These are phyloP conservation scores for Meandrusa payeni DNA, from an alignment of 2,888 invertebrate genomes.

Conservation along the genomic window DNA sequence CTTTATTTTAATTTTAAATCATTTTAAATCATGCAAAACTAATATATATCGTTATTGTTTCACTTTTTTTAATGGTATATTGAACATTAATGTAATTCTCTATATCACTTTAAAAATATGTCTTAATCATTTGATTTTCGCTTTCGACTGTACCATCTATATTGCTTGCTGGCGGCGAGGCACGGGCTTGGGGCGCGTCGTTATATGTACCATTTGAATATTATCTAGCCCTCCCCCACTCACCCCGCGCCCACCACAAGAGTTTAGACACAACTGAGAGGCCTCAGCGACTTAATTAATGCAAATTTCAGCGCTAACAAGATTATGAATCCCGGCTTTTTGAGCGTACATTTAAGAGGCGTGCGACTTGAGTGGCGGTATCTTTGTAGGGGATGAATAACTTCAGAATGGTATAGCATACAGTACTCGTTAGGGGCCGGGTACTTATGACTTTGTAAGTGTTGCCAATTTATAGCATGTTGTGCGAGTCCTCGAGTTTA, in stretches of 20 bases:
- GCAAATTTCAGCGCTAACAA: conserved; percentile 81
- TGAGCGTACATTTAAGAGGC: conserved; percentile 59
- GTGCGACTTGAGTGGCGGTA: conserved; percentile 53
- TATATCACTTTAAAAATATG: too few relatives aligned
- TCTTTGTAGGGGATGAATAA: conserved; percentile 40
- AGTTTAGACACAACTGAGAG: conserved; percentile 69
- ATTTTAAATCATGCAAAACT: too few relatives aligned
- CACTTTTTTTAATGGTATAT: too few relatives aligned
- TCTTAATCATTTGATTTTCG: conserved; percentile 36
- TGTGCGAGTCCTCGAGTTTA: conserved; percentile 7
- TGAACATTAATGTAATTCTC: too few relatives aligned
- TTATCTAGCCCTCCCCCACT: conserved; percentile 64
- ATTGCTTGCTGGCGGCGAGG: conserved; percentile 74
- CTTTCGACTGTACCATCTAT: conserved; percentile 52
- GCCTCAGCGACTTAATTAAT: conserved; percentile 77
- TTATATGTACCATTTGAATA: conserved; percentile 82
- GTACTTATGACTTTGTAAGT: conserved; percentile 26
- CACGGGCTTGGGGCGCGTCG: conserved; percentile 62
- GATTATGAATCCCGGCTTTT: conserved; percentile 78
- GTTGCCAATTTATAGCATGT: conserved; percentile 20
- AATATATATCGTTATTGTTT: too few relatives aligned
- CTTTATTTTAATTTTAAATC: too few relatives aligned
- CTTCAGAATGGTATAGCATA: conserved; percentile 29
- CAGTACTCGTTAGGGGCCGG: conserved; percentile 26
- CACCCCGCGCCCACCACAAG: conserved; percentile 32